Conservation (phyloP, 2,888 invertebrate genomes). For the Phyllotreta striolata region DNA sequence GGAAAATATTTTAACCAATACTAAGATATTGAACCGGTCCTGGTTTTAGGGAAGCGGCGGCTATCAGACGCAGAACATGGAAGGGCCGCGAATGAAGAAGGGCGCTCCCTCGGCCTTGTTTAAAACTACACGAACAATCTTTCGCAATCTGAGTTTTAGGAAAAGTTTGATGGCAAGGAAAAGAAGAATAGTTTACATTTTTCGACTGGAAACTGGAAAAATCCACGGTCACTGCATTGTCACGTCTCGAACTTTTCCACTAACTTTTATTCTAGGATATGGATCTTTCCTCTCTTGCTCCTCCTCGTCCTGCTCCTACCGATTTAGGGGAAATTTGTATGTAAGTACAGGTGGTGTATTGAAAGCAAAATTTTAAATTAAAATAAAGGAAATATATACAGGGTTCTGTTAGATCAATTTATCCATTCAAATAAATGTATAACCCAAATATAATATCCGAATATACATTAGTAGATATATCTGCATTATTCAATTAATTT, state of each 20-base stretch:
- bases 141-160: constrained; percentile 58
- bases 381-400: no score
- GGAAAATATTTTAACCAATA: no score
- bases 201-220: constrained; percentile 48
- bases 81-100: constrained; percentile 39
- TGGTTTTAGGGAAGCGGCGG: not conserved
- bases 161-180: constrained; percentile 59
- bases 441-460: no score
- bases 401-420: no score
- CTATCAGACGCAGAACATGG: constrained; percentile 6
- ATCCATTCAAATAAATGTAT: no score
- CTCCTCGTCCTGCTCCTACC: not conserved
- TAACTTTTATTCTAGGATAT: constrained; percentile 47
- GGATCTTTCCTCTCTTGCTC: constrained; percentile 20
- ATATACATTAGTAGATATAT: no score
- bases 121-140: constrained; percentile 60
- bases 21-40: no score
- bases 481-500: no score
- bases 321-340: no score
- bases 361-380: no score
- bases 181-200: constrained; percentile 56
- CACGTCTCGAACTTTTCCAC: constrained; percentile 43
- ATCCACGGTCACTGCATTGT: constrained; percentile 50
- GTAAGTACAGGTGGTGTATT: no score
- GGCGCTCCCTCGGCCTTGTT: constrained; percentile 52